phyloP scores from a whole-genome alignment of 1,140 invertebrate species.

The Proctacanthus coquilletti region DNA sequence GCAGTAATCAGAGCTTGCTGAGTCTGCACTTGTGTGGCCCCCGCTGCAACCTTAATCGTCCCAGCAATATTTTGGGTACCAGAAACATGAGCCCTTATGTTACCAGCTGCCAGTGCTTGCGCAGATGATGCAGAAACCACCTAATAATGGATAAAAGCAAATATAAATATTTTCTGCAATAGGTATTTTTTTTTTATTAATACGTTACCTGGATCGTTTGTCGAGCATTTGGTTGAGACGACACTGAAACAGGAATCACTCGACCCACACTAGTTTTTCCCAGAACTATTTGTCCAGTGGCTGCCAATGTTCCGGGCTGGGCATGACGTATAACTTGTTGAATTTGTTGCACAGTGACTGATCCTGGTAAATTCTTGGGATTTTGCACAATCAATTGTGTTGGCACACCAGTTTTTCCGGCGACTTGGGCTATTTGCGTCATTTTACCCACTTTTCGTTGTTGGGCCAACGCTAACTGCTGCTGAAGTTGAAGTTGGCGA shows the following conservation, averaged over 20 bases:
- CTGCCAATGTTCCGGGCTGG: constrained; percentile 18
- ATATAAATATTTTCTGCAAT: constrained; percentile 2
- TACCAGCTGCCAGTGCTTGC: constrained; percentile 30
- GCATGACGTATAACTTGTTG: constrained; percentile 58
- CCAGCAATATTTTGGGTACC: constrained; percentile 29
- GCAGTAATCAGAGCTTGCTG: constrained; percentile 30
- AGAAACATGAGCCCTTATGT: constrained; percentile 28
- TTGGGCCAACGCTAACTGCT: constrained; percentile 43
- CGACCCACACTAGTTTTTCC: constrained; percentile 27
- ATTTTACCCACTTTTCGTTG: constrained; percentile 44
- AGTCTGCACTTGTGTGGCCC: constrained; percentile 19
- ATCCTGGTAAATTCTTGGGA: constrained; percentile 40
- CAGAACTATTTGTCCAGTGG: constrained; percentile 18
- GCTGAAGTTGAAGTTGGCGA: constrained; percentile 49
- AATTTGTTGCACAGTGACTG: constrained; percentile 60
- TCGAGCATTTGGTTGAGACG: constrained; percentile 22
- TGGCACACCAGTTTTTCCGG: constrained; percentile 16
- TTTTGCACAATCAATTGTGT: constrained; percentile 27
- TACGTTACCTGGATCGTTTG: constrained; percentile 26
- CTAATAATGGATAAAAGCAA: constrained; percentile 11
- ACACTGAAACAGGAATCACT: constrained; percentile 27
- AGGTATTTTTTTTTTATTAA: background rate
- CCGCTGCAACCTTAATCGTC: constrained; percentile 31
- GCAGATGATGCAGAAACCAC: constrained; percentile 34
- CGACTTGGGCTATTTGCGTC: constrained; percentile 38